Base-by-base conservation (phyloP, 1,140 invertebrate genomes). In the Mamestra configurata region DNA sequence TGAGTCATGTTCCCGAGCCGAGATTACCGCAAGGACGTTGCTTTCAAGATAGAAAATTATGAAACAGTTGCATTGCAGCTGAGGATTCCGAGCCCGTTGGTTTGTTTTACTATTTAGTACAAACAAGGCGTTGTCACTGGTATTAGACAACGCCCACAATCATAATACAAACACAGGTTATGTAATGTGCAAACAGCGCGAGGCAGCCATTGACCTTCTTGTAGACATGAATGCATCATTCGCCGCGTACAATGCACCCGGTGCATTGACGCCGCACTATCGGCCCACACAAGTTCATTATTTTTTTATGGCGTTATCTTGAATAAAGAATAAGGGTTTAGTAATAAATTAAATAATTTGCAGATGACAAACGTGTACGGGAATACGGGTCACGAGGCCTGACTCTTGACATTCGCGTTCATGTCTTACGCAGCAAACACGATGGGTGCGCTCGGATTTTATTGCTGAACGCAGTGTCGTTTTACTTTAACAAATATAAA, bases 141-240 rank as follows among this genome's bases (percentile, higher is more conserved):
- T 71, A 80, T 85, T 87, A 88, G 87, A 87, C 84, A 84, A 84
- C 85, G 76, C 79, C 68, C 78, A 84, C 83, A 87, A 90, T 90
- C 85, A 70, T 88, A 86, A 89, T 85, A 88, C 82, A 89, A 89
- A 93, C 86, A 86, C 77, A 79, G 79, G 83, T 93, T 92, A 93
- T 89, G 88, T 93, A 92, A 93, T 77, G 71, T 86, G 90, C 86
- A 89, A 92, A 92, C 88, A 89, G 66, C 84, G 86, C 82, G 84
- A 86, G 75, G 79, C 91, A 93, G 91, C 85, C 92, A 92, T 88
- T 92, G 92, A 92, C 92, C 92, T 93, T 92, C 90, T 82, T 80
- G 86, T 90, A 89, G 88, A 90, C 87, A 90, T 90, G 89, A 93
- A 92, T 92, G 91, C 92, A 92, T 92, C 90, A 92, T 88, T 92